phyloP scores from a whole-genome alignment of 2,113 vertebrate genomes.

The Dasyurus viverrinus region DNA sequence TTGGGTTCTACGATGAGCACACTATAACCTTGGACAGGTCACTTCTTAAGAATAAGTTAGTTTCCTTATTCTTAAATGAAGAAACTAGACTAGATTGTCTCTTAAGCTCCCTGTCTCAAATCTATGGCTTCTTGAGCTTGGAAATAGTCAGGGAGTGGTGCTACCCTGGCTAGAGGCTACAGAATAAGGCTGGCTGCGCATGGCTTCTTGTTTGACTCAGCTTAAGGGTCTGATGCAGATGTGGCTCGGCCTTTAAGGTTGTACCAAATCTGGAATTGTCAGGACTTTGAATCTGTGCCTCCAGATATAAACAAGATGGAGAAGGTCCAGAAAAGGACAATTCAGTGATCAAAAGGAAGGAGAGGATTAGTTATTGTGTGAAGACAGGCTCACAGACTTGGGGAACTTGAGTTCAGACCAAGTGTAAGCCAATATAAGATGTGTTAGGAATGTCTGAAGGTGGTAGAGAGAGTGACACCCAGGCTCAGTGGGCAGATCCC shows the following conservation, averaged over 20 bases:
- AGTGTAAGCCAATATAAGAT: not conserved
- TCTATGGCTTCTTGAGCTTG: not conserved
- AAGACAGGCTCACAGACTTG: not conserved
- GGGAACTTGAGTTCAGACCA: not conserved
- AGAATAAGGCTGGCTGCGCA: not conserved
- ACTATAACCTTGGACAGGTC: not conserved
- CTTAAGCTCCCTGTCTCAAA: not conserved
- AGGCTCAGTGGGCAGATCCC: not conserved
- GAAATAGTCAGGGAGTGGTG: not conserved
- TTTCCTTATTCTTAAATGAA: not conserved
- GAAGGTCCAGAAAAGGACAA: not conserved
- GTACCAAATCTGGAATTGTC: not conserved
- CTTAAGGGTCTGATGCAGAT: not conserved
- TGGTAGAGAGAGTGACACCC: not conserved
- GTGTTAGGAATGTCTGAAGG: not conserved
- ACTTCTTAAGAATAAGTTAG: not conserved
- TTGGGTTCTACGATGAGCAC: not conserved
- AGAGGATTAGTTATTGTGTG: not conserved
- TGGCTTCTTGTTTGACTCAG: not conserved
- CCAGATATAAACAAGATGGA: not conserved
- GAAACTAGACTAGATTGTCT: not conserved
- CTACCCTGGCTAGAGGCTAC: not conserved
- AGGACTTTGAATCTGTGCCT: not conserved
- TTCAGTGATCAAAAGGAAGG: not conserved
- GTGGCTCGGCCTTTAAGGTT: not conserved